Evolutionary conservation across 2,113 vertebrate genomes (phyloP), one percentile per base, ranked within the genome.

Genomic region (Labeo catla): DNA sequence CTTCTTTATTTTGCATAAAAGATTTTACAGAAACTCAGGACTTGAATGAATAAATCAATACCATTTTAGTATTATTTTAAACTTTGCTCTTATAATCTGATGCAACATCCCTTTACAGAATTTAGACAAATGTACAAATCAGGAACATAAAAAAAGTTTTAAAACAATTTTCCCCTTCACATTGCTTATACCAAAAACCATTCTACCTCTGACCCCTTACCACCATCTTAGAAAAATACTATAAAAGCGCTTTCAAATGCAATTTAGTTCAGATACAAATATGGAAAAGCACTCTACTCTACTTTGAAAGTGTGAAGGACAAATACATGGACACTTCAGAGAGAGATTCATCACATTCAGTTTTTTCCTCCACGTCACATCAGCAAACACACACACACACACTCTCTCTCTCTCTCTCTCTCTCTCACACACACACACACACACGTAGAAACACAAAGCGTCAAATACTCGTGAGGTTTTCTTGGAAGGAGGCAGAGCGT

Each of bases 201-300:
- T 90, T 89, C 91, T 87, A 90, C 91, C 78, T 90, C 85, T 89
- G 91, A 94, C 91, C 91, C 92, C 92, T 94, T 94, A 93, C 92
- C 92, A 83, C 89, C 91, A 92, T 91, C 92, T 93, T 95, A 95
- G 89, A 95, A 95, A 95, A 95, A 95, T 95, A 95, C 83, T 93
- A 93, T 93, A 90, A 94, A 95, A 94, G 94, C 92, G 91, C 84
- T 92, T 94, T 89, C 91, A 91, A 95, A 94, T 93, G 93, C 89
- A 79, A 54, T 92, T 91, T 84, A 81, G 68, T 86, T 92, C 91
- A 88, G 57, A 90, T 95, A 95, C 92, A 95, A 95, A 95, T 91
- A 94, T 94, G 94, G 87, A 93, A 91, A 93, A 93, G 90, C 93
- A 85, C 86, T 73, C 93, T 94, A 93, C 39, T 90, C 93, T 94